Evolutionary conservation across 2,797 vertebrate genomes (phyloP), one percentile per base, ranked within the genome.

Genomic region (Anguilla megastoma): DNA sequence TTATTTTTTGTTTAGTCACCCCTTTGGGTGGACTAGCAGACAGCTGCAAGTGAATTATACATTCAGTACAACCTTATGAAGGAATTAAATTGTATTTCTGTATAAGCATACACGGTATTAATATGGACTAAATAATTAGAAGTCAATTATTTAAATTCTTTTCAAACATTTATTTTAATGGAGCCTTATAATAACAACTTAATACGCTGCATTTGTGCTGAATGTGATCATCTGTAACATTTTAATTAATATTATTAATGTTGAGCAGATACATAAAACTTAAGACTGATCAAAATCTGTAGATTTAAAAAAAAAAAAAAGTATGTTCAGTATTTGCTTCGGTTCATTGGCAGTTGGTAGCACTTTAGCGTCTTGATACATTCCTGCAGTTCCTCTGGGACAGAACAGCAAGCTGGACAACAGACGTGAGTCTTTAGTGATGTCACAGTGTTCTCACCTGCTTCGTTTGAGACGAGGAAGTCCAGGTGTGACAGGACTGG

Each of bases 401-500:
- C n/a, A 30, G n/a, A 69, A 45, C 24, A 88, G 66, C 27, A 41
- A 86, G 66, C 63, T 27, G 63, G 3, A 48, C 48, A 24, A 79
- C 71, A 66, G 66, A 88, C 83, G 87, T 85, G 54, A 88, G 74
- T 85, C 60, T 87, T 85, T 86, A 69, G 58, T 18, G 56, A 52
- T 71, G 87, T 84, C 76, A 87, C 83, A 60, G 84, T 58, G 86
- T 92, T 93, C 84, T 87, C 82, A 92, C 90, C 92, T 89, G 91
- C 91, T 91, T 87, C 69, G 86, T 89, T 91, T 89, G 90, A 7
- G 6, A 54, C 89, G 86, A 91, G 91, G 90, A 91, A 90, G 88
- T 89, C 86, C 92, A 91, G 90, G 91, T 89, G 89, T 91, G 88
- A 88, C 83, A 84, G 66, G 58, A 50, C 76, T 63, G 41, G 88